phyloP scores from a whole-genome alignment of 2,888 invertebrate species.

The Ditylenchus weischeri region DNA sequence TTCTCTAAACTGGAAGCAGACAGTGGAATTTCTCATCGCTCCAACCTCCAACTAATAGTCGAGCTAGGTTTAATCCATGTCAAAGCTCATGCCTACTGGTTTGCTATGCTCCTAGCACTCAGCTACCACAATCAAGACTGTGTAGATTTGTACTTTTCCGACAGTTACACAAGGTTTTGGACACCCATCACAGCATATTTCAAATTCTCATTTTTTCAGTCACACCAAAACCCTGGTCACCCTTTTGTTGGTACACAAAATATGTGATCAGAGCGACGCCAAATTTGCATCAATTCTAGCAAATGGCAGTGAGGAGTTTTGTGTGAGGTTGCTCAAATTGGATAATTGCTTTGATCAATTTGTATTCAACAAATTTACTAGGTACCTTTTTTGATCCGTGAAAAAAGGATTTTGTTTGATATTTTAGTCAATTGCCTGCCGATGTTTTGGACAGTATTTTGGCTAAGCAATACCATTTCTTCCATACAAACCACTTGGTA shows the following conservation, averaged over 20 bases:
- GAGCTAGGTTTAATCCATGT: neutral
- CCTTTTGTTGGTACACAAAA: constrained; percentile 22
- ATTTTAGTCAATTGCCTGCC: constrained; percentile 2
- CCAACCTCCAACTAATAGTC: neutral
- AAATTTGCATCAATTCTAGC: constrained; percentile 5
- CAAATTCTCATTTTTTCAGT: neutral
- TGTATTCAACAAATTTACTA: neutral
- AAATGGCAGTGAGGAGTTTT: constrained; percentile 18
- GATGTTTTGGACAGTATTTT: neutral
- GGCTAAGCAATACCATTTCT: neutral
- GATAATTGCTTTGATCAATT: neutral
- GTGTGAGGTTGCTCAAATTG: constrained; percentile 8
- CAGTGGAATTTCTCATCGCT: too few relatives aligned
- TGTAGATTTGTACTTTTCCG: constrained; percentile 9
- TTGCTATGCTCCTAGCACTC: constrained; percentile 15
- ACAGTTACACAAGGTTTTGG: constrained; percentile 7
- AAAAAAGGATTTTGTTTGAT: neutral
- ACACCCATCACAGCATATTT: neutral
- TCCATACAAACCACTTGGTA: constrained; percentile 8
- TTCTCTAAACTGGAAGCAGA: too few relatives aligned
- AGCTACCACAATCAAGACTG: neutral
- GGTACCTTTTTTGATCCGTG: neutral
- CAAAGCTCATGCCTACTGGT: constrained; percentile 20
- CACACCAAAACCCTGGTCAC: constrained; percentile 17
- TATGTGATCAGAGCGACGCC: constrained; percentile 11